These are phyloP conservation scores for Crotalus tigris DNA, from an alignment of 2,113 vertebrate species.

Conservation along the genomic window DNA sequence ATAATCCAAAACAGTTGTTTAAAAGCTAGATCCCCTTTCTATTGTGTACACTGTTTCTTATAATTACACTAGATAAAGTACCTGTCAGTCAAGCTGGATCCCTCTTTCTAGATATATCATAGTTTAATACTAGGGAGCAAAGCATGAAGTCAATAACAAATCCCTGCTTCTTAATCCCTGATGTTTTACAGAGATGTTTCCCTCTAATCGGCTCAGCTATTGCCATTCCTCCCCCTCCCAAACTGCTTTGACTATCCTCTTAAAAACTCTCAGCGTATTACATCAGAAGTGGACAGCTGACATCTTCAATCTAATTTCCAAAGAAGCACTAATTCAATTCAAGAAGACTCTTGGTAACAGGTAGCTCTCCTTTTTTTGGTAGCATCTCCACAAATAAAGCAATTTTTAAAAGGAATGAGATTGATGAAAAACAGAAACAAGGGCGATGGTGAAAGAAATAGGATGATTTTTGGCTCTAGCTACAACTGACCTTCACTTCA, in stretches of 20 bases:
- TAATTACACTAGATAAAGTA: not conserved
- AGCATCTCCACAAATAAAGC: not conserved
- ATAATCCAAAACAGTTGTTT: not conserved
- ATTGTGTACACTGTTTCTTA: not conserved
- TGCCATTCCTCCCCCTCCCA: not conserved
- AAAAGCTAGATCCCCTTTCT: not conserved
- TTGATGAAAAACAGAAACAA: not conserved
- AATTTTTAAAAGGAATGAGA: too few relatives aligned
- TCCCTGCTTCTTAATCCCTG: slow-evolving; percentile 1
- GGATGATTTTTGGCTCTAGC: not conserved
- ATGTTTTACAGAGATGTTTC: not conserved
- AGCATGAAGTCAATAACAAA: slow-evolving; percentile 13
- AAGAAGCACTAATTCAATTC: not conserved
- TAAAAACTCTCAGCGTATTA: not conserved
- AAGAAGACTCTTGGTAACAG: not conserved
- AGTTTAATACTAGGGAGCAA: slow-evolving; percentile 10
- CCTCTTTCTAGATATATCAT: not conserved
- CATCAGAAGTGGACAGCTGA: not conserved
- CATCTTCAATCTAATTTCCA: not conserved
- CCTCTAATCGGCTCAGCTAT: not conserved
- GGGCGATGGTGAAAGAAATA: not conserved
- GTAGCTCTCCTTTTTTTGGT: too few relatives aligned
- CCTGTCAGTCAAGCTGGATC: not conserved
- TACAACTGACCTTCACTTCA: not conserved
- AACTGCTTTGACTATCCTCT: not conserved